Base-by-base conservation (phyloP, 2,797 vertebrate genomes). In the Lepidocolaptes lacrymiger region DNA sequence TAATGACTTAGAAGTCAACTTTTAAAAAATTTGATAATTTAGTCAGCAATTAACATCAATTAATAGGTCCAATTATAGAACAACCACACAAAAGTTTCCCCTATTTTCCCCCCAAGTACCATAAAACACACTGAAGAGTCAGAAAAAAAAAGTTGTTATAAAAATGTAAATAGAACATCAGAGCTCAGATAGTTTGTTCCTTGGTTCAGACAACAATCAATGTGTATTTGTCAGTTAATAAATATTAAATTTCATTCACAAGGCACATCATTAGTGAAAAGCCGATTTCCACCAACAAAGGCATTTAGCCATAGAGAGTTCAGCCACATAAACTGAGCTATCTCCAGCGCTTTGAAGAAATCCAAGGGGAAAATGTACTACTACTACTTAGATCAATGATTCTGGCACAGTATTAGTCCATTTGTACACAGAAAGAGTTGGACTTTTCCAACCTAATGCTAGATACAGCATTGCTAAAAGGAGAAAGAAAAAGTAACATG, bases 211-310 rank as follows among this genome's bases (percentile, higher is more conserved):
- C 55, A 86, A 74, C 46, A 81, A 91, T 69, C 9, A 1, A 84
- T 49, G 15, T 12, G 13, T 27, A 55, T 76, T 86, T 87, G 27
- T 67, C 56, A 59, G 49, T 73, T 73, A 59, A 74, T 54, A 2
- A 88, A 79, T 85, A 85, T 36, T 59, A 89, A 41, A 73, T 52
- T 66, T 91, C 32, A 89, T 93, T 95, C 49, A 89, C 19, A 27
- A 41, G 12, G 8, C 18, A 44, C 17, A 14, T 63, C 69, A 90
- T 54, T 76, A 66, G 48, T 76, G 34, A 55, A 88, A 84, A 91
- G 66, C 23, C 21, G 76, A 76, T 79, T 55, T 86, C 39, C 14
- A 59, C 28, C 22, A 12, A 51, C 67, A 88, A 41, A 69, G 26
- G 30, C 30, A 43, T 13, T 36, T 49, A 62, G 56, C 36, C 13